Percentiles rank a stretch among this genome's conserved stretches.
These are phyloP conservation scores for Thamnophis elegans DNA, from an alignment of 2,797 vertebrate genomes.

Conservation along the genomic window DNA sequence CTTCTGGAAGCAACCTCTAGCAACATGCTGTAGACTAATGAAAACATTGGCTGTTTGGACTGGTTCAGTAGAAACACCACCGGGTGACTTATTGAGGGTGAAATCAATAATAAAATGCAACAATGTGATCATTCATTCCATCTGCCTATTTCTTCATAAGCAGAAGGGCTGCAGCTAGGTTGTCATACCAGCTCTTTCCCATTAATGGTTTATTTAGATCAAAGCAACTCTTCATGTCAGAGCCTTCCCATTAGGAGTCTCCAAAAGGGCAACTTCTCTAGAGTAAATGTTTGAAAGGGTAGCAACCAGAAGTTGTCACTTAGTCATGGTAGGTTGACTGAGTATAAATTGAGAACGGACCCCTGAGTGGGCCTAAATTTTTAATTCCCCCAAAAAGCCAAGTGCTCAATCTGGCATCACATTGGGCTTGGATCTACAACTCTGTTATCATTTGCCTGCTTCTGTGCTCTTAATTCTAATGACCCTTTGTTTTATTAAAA, in stretches of 20 bases:
- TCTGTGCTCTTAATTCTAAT: conserved; percentile 36
- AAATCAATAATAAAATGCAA: not conserved
- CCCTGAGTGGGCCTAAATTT: conserved; percentile 37
- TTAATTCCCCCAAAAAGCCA: conserved; percentile 28
- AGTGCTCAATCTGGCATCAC: conserved; percentile 9
- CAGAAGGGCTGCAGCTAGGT: not conserved
- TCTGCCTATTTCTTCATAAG: not conserved
- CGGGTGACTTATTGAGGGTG: not conserved
- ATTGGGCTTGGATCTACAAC: conserved; percentile 7
- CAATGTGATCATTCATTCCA: not conserved
- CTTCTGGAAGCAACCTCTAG: not conserved
- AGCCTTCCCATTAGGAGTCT: not conserved
- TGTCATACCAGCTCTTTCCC: not conserved
- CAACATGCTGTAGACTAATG: not conserved
- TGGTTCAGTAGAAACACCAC: not conserved
- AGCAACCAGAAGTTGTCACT: conserved; percentile 9
- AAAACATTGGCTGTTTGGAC: not conserved
- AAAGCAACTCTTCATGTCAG: not conserved
- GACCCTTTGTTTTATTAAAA: conserved; percentile 40
- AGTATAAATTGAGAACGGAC: conserved; percentile 11
- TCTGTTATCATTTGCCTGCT: conserved; percentile 6
- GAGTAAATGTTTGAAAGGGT: conserved; percentile 1
- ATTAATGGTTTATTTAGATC: not conserved
- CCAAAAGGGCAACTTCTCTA: not conserved
- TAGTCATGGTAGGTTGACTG: not conserved